A percentile compares a stretch with the other conserved stretches of the same genome.
Conservation (phyloP, 2,113 vertebrate genomes). For the Anser brachyrhynchus region DNA sequence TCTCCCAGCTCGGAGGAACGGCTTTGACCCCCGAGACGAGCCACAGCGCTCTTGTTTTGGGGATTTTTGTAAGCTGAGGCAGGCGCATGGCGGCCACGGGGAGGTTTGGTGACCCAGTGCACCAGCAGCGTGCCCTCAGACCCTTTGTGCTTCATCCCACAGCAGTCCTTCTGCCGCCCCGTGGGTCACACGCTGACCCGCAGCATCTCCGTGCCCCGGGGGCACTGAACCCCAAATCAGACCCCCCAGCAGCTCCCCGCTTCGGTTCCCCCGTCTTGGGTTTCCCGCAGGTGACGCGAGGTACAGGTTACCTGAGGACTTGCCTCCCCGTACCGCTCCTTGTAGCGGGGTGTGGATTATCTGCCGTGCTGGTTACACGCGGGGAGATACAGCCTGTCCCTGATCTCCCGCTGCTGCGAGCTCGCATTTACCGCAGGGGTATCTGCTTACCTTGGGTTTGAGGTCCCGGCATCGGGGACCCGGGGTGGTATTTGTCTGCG, state of each 20-base stretch:
- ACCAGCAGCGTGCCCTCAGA: not conserved
- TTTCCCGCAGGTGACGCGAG: not conserved
- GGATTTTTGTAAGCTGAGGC: not conserved
- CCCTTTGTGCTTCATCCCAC: not conserved
- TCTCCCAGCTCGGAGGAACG: not conserved
- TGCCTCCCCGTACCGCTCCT: not conserved
- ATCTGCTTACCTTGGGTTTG: conserved; percentile 23
- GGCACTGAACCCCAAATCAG: not conserved
- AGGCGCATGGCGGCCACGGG: not conserved
- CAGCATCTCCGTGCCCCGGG: not conserved
- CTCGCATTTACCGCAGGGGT: conserved; percentile 36
- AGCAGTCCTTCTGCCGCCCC: not conserved
- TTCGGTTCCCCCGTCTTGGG: not conserved
- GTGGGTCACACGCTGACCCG: accelerated
- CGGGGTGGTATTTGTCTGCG: not conserved
- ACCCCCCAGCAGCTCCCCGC: not conserved
- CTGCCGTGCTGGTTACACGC: not conserved
- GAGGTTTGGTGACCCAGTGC: not conserved
- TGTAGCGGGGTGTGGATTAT: not conserved
- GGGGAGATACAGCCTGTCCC: not conserved
- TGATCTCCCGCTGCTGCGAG: conserved; percentile 8
- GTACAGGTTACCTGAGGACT: not conserved
- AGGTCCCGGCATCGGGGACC: conserved; percentile 29
- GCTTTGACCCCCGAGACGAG: not conserved
- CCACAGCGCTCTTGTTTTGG: not conserved